Evolutionary conservation across 2,113 vertebrate genomes (phyloP).

Genomic region (Picathartes gymnocephalus): DNA sequence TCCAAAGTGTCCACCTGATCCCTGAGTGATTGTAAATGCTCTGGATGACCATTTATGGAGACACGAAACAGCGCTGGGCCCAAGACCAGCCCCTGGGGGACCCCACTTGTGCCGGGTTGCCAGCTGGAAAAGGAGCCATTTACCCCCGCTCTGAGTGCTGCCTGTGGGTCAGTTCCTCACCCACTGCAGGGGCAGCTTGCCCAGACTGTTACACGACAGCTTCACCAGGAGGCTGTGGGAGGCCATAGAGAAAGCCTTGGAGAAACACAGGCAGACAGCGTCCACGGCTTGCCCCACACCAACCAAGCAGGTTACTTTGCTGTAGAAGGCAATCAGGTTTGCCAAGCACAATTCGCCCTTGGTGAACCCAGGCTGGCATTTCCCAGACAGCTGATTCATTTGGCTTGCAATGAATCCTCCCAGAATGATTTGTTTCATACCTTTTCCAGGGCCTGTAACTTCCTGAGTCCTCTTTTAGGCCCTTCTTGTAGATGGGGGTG

Average conservation of each 20-base stretch:
- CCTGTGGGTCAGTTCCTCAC: neutral
- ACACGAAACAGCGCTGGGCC: fast-evolving
- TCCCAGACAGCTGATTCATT: neutral
- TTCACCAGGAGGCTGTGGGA: neutral
- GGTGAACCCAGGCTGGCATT: neutral
- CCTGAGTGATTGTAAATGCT: neutral
- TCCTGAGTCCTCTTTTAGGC: neutral
- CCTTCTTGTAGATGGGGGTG: neutral
- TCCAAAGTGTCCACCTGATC: neutral
- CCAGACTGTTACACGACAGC: fast-evolving
- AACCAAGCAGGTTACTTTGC: neutral
- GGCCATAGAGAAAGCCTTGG: fast-evolving
- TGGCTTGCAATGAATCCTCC: neutral
- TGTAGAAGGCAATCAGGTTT: fast-evolving
- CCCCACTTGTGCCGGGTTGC: neutral
- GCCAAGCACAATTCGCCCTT: neutral
- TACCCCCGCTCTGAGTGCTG: neutral
- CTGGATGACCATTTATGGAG: neutral
- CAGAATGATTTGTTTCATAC: neutral
- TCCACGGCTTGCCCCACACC: neutral
- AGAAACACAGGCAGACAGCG: neutral
- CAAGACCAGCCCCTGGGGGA: neutral
- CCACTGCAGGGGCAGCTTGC: neutral
- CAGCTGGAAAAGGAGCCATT: neutral
- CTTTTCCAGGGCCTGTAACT: neutral